Percentiles rank a stretch among this genome's conserved stretches.
These are phyloP conservation scores for Pagrus major DNA, from an alignment of 2,113 vertebrate species.

Conservation along the genomic window DNA sequence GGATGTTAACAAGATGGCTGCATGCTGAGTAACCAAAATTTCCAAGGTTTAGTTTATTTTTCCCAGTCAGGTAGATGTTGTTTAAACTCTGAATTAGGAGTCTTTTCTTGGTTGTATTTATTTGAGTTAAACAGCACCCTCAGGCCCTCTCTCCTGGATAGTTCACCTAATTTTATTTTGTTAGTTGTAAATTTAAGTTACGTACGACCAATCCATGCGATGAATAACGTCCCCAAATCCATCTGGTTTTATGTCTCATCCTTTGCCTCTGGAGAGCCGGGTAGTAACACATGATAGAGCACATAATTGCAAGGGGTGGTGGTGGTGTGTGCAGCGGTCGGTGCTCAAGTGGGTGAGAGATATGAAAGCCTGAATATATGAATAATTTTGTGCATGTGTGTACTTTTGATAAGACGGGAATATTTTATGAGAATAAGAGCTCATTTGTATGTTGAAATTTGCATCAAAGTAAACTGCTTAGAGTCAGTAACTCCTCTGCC, in stretches of 20 bases:
- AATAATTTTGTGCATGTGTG: conserved; percentile 42
- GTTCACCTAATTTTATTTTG: not conserved
- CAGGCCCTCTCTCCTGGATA: not conserved
- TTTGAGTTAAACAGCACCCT: not conserved
- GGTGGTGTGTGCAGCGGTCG: conserved; percentile 5
- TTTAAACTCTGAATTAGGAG: not conserved
- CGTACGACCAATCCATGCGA: not conserved
- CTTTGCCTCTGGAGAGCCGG: not conserved
- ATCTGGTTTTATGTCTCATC: conserved; percentile 8
- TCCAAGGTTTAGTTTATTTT: not conserved
- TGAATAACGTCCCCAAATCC: conserved; percentile 6
- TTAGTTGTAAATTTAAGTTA: conserved; percentile 3
- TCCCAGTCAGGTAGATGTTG: not conserved
- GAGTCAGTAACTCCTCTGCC: not conserved
- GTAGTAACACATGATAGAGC: conserved; percentile 21
- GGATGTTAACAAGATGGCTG: too few relatives aligned
- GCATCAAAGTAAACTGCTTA: conserved; percentile 31
- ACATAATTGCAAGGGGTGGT: conserved; percentile 31
- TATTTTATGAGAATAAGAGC: not conserved
- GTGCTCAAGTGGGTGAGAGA: conserved; percentile 35
- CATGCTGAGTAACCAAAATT: too few relatives aligned
- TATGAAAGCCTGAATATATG: conserved; percentile 56
- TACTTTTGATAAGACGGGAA: conserved; percentile 26
- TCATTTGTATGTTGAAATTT: conserved; percentile 22
- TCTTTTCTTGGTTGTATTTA: not conserved